A percentile compares a stretch with the other conserved stretches of the same genome.
These are phyloP conservation scores for Podarcis cretensis DNA, from an alignment of 2,113 vertebrate species.

Conservation along the genomic window DNA sequence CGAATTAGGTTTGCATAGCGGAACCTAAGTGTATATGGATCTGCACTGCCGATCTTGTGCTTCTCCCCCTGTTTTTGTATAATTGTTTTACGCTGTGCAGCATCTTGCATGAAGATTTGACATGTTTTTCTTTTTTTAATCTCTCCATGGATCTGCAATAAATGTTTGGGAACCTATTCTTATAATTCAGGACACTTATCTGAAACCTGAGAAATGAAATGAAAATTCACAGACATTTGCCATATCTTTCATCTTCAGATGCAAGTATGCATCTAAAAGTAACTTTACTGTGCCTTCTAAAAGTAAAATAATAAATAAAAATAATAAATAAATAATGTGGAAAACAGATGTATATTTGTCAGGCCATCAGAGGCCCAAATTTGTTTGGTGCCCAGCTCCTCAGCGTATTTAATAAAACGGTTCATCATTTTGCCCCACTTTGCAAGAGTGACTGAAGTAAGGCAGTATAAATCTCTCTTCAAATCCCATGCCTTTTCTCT, in stretches of 20 bases:
- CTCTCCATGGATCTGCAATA: neutral
- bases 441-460: neutral
- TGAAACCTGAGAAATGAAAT: neutral
- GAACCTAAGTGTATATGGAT: too few relatives aligned
- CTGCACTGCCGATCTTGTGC: neutral
- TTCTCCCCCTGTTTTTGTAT: neutral
- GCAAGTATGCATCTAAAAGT: neutral
- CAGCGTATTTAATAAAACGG: neutral
- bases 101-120: neutral
- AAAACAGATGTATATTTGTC: neutral
- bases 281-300: neutral
- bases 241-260: neutral
- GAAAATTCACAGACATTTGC: neutral
- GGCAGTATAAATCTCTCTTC: neutral
- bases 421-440: neutral
- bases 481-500: slow-evolving; percentile 5
- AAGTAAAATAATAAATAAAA: too few relatives aligned
- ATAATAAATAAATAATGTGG: too few relatives aligned
- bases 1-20: too few relatives aligned
- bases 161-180: neutral
- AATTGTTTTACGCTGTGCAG: neutral
- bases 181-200: neutral
- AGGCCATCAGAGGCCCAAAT: neutral
- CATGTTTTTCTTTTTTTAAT: neutral
- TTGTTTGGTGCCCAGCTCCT: neutral